Conservation (phyloP, 2,113 vertebrate genomes). For the Rissa tridactyla region DNA sequence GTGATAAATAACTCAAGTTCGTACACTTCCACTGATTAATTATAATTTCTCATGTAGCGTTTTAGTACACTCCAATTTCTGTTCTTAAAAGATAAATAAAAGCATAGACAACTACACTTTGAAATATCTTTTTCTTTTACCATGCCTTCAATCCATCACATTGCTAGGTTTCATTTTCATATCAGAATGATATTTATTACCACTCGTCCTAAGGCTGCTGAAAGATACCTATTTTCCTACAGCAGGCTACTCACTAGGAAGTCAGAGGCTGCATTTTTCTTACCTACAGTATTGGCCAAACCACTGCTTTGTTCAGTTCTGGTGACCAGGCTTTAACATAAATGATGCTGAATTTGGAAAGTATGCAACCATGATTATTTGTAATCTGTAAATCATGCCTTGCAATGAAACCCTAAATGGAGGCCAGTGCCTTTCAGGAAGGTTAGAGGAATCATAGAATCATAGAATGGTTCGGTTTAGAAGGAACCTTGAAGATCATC, state of each 20-base stretch:
- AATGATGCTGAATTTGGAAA: not conserved
- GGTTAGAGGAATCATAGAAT: not conserved
- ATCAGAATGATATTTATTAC: not conserved
- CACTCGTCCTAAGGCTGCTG: not conserved
- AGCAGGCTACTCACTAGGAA: not conserved
- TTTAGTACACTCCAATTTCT: not conserved
- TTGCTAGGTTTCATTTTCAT: not conserved
- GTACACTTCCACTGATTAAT: not conserved
- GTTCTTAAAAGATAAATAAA: not conserved
- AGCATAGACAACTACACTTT: not conserved
- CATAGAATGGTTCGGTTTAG: no score
- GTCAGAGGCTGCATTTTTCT: not conserved
- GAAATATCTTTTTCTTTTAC: not conserved
- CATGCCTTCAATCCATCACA: not conserved
- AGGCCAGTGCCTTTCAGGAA: not conserved
- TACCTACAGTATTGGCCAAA: not conserved
- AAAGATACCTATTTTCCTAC: not conserved
- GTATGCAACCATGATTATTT: not conserved
- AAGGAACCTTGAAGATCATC: no score
- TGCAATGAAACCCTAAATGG: not conserved
- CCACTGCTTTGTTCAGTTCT: not conserved
- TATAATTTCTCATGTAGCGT: not conserved
- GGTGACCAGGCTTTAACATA: not conserved
- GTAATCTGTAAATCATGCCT: not conserved
- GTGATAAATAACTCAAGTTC: not conserved